These are phyloP conservation scores for Drosophila grimshawi DNA, from an alignment of 1,140 invertebrate species.

Conservation along the genomic window DNA sequence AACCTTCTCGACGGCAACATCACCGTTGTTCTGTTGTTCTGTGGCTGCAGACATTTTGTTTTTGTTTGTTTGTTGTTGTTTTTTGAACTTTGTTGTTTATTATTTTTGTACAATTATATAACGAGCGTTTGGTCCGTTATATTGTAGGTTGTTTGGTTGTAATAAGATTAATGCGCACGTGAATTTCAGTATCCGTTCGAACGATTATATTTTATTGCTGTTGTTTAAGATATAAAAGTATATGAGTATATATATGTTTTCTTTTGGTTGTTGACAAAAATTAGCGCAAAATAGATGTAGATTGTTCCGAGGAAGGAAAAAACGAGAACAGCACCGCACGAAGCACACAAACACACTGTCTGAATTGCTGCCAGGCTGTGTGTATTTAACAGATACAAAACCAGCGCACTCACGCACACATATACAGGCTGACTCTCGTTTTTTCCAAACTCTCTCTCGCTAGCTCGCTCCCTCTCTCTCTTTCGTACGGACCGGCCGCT, in stretches of 20 bases:
- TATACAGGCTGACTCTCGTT: slow-evolving; percentile 33
- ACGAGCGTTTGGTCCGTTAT: slow-evolving; percentile 49
- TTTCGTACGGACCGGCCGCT: slow-evolving; percentile 26
- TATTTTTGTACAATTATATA: slow-evolving; percentile 62
- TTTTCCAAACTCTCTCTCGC: slow-evolving; percentile 21
- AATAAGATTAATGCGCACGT: slow-evolving; percentile 42
- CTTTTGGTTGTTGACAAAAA: slow-evolving; percentile 70
- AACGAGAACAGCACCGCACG: slow-evolving; percentile 78
- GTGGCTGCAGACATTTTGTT: slow-evolving; percentile 82
- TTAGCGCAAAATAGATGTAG: slow-evolving; percentile 69
- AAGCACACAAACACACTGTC: slow-evolving; percentile 80
- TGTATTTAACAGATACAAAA: slow-evolving; percentile 70
- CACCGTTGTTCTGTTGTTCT: slow-evolving; percentile 84
- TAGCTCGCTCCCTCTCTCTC: slow-evolving; percentile 26
- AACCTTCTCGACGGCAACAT: slow-evolving; percentile 83
- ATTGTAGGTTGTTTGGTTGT: slow-evolving; percentile 51
- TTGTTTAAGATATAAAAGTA: slow-evolving; percentile 52
- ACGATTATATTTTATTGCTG: slow-evolving; percentile 58
- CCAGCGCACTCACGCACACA: slow-evolving; percentile 19
- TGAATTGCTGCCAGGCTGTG: slow-evolving; percentile 54
- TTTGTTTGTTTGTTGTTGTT: slow-evolving; percentile 43
- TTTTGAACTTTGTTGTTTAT: slow-evolving; percentile 51
- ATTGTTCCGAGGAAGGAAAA: slow-evolving; percentile 53
- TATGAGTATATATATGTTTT: slow-evolving; percentile 16
- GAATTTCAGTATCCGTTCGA: slow-evolving; percentile 44